Percentiles rank a stretch among this genome's conserved stretches.
Evolutionary conservation across 2,113 vertebrate species (phyloP).

Genomic region (Bombycilla garrulus): DNA sequence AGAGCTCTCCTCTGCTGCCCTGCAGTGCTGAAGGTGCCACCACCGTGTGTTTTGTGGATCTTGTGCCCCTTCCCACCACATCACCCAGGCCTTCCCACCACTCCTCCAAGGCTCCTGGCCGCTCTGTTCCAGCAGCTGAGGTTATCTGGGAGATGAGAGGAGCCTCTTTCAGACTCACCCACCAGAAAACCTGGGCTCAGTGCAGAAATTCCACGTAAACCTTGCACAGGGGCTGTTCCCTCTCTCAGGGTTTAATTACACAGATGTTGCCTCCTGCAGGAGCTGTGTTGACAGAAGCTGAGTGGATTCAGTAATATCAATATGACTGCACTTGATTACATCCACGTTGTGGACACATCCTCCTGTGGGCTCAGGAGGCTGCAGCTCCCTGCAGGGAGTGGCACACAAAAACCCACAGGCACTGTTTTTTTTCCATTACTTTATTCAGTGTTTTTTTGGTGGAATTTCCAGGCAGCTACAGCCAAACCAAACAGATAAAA

Average conservation of each 20-base stretch:
- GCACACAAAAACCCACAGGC: neutral
- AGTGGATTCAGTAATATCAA: neutral
- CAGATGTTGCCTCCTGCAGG: neutral
- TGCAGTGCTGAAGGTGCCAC: neutral
- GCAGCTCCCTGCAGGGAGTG: neutral
- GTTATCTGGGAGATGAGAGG: neutral
- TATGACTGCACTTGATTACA: neutral
- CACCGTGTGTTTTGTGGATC: fast-evolving
- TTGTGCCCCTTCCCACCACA: neutral
- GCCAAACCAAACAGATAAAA: neutral
- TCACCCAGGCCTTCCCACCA: neutral
- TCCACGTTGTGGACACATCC: neutral
- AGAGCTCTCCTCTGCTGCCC: fast-evolving
- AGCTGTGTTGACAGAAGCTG: neutral
- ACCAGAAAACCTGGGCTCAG: neutral
- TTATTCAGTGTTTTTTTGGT: neutral
- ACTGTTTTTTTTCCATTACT: neutral
- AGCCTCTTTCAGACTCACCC: neutral
- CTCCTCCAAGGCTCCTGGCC: neutral
- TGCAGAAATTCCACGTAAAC: neutral
- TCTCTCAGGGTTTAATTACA: fast-evolving
- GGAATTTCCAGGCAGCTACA: neutral
- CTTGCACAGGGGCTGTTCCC: neutral
- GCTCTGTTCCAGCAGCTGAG: neutral
- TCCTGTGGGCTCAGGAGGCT: neutral